phyloP scores from a whole-genome alignment of 2,113 vertebrate species.

The Scytalopus superciliaris region DNA sequence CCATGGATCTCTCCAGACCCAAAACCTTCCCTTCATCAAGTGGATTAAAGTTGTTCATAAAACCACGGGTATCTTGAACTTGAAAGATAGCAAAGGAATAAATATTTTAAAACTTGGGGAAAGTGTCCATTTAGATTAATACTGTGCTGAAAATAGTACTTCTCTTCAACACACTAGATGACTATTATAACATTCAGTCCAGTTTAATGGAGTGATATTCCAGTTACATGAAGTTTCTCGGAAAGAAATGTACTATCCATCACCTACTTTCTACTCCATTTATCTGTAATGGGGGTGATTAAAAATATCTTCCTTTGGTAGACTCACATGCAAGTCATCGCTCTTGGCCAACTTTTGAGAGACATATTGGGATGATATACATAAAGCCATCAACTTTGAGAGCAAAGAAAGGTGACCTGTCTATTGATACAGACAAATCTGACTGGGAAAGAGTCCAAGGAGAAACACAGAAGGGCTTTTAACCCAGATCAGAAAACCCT shows the following conservation, averaged over 20 bases:
- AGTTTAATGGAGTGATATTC: not conserved
- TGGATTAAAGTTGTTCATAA: not conserved
- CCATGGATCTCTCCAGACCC: not conserved
- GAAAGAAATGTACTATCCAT: not conserved
- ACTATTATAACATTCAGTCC: not conserved
- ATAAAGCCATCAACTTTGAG: not conserved
- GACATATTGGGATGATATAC: not conserved
- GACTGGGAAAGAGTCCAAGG: not conserved
- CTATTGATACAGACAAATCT: not conserved
- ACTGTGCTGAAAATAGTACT: slow-evolving; percentile 34
- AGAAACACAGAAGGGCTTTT: not conserved
- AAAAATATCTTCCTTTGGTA: not conserved
- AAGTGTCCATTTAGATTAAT: slow-evolving; percentile 32
- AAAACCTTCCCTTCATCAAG: not conserved
- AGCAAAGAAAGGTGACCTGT: not conserved
- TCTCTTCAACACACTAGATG: not conserved
- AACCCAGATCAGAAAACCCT: not conserved
- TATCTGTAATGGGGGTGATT: not conserved
- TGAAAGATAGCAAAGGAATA: not conserved
- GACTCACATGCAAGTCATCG: not conserved
- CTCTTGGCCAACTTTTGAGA: not conserved
- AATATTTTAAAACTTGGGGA: slow-evolving; percentile 17
- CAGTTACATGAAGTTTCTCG: not conserved
- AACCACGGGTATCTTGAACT: not conserved
- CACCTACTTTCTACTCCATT: not conserved